Conservation (phyloP, 1,140 invertebrate species). For the Philopotamus ludificatus region DNA sequence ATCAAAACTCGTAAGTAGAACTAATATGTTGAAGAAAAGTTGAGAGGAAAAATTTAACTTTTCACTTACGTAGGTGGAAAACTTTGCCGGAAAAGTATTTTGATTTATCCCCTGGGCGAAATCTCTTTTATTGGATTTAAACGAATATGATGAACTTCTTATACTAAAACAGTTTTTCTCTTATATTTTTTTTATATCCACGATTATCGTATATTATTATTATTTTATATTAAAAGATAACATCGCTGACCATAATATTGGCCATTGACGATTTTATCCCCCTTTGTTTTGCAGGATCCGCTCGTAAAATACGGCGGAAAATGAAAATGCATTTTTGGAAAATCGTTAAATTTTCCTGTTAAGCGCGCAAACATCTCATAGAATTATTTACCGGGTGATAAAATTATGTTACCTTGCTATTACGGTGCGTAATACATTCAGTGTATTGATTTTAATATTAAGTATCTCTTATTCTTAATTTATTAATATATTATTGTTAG, state of each 20-base stretch:
- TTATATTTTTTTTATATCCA: background rate
- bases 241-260: background rate
- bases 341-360: too few relatives aligned
- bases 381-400: too few relatives aligned
- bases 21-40: background rate
- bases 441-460: too few relatives aligned
- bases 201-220: too few relatives aligned
- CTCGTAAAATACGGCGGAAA: background rate
- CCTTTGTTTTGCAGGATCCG: background rate
- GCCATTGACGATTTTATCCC: too few relatives aligned
- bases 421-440: too few relatives aligned
- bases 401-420: too few relatives aligned
- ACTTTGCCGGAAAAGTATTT: background rate
- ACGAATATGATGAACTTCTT: background rate
- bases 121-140: background rate
- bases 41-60: background rate
- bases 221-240: too few relatives aligned
- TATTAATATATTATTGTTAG: too few relatives aligned
- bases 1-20: background rate
- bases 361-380: too few relatives aligned
- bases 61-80: background rate
- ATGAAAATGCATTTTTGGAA: background rate
- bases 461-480: too few relatives aligned
- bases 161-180: background rate
- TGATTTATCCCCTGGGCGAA: background rate